phyloP scores from a whole-genome alignment of 2,113 vertebrate species.

The Rhabdomys dilectus region DNA sequence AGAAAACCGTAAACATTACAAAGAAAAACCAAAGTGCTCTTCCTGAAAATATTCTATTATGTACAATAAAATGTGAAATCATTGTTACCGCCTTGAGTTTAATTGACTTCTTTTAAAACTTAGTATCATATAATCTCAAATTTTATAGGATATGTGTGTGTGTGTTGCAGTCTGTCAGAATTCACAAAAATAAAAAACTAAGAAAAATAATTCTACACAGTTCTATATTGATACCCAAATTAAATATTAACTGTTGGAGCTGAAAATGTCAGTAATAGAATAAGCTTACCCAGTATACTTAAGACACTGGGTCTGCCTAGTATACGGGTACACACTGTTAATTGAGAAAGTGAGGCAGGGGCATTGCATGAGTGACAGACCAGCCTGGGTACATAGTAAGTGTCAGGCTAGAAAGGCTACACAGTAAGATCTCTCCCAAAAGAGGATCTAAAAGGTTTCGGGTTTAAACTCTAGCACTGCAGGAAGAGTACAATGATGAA shows the following conservation, averaged over 20 bases:
- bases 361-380: not conserved
- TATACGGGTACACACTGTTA: not conserved
- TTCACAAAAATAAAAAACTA: conserved; percentile 33
- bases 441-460: not conserved
- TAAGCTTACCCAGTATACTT: not conserved
- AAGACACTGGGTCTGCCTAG: too few relatives aligned
- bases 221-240: not conserved
- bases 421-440: not conserved
- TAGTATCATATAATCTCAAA: not conserved
- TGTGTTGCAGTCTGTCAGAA: conserved; percentile 1
- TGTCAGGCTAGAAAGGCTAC: not conserved
- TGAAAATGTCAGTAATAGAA: not conserved
- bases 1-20: conserved; percentile 54
- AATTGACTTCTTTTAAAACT: conserved; percentile 13
- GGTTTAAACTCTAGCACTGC: not conserved
- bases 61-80: conserved; percentile 49
- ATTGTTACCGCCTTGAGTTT: not conserved
- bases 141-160: not conserved
- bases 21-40: conserved; percentile 42
- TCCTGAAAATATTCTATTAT: conserved; percentile 44
- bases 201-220: not conserved
- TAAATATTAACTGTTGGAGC: not conserved
- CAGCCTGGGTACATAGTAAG: not conserved
- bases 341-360: not conserved
- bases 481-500: not conserved